Base-by-base conservation (phyloP, 2,113 vertebrate genomes). In the Cavia aperea region DNA sequence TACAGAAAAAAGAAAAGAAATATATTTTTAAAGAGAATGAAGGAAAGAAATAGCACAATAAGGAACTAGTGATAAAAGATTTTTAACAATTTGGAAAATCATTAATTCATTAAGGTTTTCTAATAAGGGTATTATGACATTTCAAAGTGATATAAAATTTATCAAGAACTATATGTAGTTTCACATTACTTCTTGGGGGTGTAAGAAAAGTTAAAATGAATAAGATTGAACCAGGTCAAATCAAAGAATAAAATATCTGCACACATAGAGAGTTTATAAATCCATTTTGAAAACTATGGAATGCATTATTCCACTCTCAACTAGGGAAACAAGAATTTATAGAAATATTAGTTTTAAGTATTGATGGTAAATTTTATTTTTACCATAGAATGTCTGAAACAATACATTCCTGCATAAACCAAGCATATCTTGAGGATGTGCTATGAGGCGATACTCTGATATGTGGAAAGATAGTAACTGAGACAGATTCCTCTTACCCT, bases 401-500 rank as follows among this genome's bases (percentile, higher is more conserved):
- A 58, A 33, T 66, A 26, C 31, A 60, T 36, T 9, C 7, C 36
- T 65, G n/a, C 4, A 70, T 43, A 19, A 51, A 63, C 15, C 10
- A 43, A 49, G 14, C 13, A 33, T 65, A 88, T 82, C 33, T 82
- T 31, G 16, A n/a, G 51, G 29, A 19, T 7, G 24, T 62, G 7
- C 7, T 58, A 10, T 24, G 23, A 15, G 12, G n/a, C 39, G 26
- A 1, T 1, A 7, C 12, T 46, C 15, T 39, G 29, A 5, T 81
- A 8, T 60, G 23, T 79, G 11, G 13, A 2, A 21, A 51, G 15
- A 33, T 3, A 72, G n/a, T 46, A 11, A 4, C 19, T 7, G 16
- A n/a, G 31, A 12, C 19, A 56, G 24, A 29, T 3, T 31, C 7
- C 10, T 84, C 18, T 43, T 2, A 58, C 1, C 1, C 2, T 24